Evolutionary conservation across 2,113 vertebrate genomes (phyloP).

Genomic region (Verasper variegatus): DNA sequence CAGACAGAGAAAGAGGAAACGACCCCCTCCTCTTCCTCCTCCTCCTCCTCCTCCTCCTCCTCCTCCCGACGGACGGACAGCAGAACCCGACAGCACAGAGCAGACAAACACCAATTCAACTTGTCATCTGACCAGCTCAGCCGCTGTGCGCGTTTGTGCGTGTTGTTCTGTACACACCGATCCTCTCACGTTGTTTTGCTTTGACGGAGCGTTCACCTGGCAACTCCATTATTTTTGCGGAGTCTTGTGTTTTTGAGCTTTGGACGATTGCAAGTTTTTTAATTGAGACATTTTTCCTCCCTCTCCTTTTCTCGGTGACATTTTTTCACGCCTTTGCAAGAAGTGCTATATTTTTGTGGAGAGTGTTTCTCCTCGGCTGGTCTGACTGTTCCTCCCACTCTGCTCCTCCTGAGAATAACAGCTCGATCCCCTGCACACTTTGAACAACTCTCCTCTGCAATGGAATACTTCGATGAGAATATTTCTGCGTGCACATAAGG

Average conservation of each 20-base stretch:
- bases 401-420: constrained; percentile 39
- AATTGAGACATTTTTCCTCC: constrained; percentile 29
- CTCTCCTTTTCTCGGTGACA: constrained; percentile 9
- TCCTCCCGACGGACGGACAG: constrained; percentile 49
- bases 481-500: constrained; percentile 58
- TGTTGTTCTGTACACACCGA: constrained; percentile 35
- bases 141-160: constrained; percentile 27
- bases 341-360: constrained; percentile 33
- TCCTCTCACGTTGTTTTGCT: constrained; percentile 51
- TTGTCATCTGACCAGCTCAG: constrained; percentile 78
- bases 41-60: constrained; percentile 27
- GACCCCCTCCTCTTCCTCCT: constrained; percentile 38
- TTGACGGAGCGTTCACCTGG: constrained; percentile 33
- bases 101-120: constrained; percentile 74
- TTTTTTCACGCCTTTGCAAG: constrained; percentile 33
- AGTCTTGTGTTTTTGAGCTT: constrained; percentile 1
- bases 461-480: constrained; percentile 72
- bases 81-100: constrained; percentile 65
- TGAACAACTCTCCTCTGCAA: constrained; percentile 38
- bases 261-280: constrained; percentile 39
- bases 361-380: constrained; percentile 49
- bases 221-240: not conserved
- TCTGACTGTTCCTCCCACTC: constrained; percentile 61
- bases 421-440: constrained; percentile 31
- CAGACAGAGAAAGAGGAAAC: constrained; percentile 73